Conservation (phyloP, 2,797 vertebrate species). For the Knipowitschia caucasica region DNA sequence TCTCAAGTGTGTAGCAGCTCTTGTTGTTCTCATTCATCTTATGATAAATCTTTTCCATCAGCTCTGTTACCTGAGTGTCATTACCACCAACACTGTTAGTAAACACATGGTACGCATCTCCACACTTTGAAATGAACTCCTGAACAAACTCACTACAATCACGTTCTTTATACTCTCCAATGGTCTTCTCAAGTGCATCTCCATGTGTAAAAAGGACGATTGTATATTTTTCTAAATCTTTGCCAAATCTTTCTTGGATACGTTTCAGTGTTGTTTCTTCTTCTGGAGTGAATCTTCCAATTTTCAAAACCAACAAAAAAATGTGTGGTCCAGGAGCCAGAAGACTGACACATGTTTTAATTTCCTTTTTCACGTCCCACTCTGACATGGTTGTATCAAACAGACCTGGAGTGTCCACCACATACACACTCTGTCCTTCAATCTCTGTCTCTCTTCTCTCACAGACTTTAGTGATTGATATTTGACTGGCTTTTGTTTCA, state of each 20-base stretch:
- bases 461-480: conserved; percentile 7
- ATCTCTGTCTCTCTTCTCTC: conserved; percentile 1
- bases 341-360: not conserved
- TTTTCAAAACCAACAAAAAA: not conserved
- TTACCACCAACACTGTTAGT: not conserved
- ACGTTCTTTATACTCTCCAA: not conserved
- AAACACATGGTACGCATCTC: not conserved
- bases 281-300: conserved; percentile 7
- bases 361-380: not conserved
- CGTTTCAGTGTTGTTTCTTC: conserved; percentile 11
- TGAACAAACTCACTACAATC: not conserved
- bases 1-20: conserved; percentile 15
- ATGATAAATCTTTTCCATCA: not conserved
- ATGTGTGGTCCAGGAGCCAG: not conserved
- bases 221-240: not conserved
- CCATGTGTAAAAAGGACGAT: conserved; percentile 18
- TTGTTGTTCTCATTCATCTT: conserved; percentile 7
- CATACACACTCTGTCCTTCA: not conserved
- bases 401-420: conserved; percentile 9
- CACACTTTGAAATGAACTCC: conserved; percentile 3
- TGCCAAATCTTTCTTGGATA: conserved; percentile 17
- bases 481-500: not conserved
- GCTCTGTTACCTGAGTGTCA: not conserved
- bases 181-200: not conserved
- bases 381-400: not conserved